Conservation (phyloP, 2,113 vertebrate species). For the Rhineura floridana region DNA sequence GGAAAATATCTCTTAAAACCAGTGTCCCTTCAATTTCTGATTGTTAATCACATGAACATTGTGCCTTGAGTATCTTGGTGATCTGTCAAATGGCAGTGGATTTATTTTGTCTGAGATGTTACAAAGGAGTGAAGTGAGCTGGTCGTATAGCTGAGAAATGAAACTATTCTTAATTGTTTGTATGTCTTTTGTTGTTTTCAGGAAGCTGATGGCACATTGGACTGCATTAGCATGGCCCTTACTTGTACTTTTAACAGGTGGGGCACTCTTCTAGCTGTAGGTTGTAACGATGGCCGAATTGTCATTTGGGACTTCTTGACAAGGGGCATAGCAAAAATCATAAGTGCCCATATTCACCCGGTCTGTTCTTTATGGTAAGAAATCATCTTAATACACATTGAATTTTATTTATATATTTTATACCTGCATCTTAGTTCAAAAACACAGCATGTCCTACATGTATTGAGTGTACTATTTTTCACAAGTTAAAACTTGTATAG, state of each 20-base stretch:
- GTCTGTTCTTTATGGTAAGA: conserved; percentile 93
- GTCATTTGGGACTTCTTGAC: conserved; percentile 99
- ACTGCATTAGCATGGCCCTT: conserved; percentile 98
- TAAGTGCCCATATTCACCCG: conserved; percentile 97
- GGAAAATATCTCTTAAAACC: not conserved
- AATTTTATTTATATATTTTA: conserved; percentile 6
- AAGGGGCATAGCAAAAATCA: conserved; percentile 96
- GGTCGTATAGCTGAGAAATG: not conserved
- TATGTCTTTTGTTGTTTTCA: conserved; percentile 55
- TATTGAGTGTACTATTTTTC: not conserved
- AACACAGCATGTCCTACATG: not conserved
- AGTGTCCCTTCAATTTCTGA: not conserved
- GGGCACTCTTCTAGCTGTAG: conserved; percentile 96
- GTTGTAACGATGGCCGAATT: conserved; percentile 96
- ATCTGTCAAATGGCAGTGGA: not conserved
- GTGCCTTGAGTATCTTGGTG: not conserved
- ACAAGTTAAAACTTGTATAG: not conserved
- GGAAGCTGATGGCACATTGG: conserved; percentile 96
- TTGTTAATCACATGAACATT: not conserved
- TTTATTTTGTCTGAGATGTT: not conserved
- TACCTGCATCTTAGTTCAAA: not conserved
- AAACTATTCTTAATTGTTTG: not conserved
- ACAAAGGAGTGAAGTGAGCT: not conserved
- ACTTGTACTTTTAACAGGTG: conserved; percentile 99
- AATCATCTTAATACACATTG: conserved; percentile 31